Conservation (phyloP, 2,797 vertebrate genomes). For the Lepus oiostolus region DNA sequence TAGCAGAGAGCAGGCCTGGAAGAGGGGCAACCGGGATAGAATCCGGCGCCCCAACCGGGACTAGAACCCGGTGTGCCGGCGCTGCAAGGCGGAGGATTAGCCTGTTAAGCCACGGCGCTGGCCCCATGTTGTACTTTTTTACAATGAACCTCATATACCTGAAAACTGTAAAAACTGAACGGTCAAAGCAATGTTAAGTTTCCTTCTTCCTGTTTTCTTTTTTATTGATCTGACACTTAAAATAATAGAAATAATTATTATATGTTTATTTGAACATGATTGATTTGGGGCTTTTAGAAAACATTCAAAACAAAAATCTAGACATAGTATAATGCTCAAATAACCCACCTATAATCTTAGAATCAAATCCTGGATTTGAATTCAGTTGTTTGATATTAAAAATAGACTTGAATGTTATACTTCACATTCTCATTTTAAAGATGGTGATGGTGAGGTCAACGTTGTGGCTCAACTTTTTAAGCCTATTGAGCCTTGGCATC, state of each 20-base stretch:
- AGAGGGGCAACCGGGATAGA: no score
- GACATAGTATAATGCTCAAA: not conserved
- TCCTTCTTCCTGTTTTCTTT: not conserved
- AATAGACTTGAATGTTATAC: not conserved
- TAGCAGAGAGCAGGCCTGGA: no score
- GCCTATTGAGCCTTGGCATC: no score
- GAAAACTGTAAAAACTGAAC: not conserved
- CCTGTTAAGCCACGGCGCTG: no score
- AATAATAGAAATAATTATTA: not conserved
- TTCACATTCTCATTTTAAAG: not conserved
- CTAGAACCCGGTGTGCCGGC: no score
- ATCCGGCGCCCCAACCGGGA: no score
- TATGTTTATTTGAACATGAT: not conserved
- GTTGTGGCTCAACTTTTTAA: no score
- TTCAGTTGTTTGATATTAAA: not conserved
- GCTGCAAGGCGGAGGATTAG: no score
- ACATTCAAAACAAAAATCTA: not conserved
- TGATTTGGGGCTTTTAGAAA: not conserved
- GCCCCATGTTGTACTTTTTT: not conserved
- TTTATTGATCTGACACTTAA: not conserved
- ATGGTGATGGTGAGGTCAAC: no score
- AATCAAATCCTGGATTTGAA: not conserved
- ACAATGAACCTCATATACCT: not conserved
- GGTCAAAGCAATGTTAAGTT: not conserved
- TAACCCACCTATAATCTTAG: not conserved